A percentile compares a stretch with the other conserved stretches of the same genome.
Evolutionary conservation across 2,797 vertebrate species (phyloP).

Genomic region (Coregonus ussuriensis): DNA sequence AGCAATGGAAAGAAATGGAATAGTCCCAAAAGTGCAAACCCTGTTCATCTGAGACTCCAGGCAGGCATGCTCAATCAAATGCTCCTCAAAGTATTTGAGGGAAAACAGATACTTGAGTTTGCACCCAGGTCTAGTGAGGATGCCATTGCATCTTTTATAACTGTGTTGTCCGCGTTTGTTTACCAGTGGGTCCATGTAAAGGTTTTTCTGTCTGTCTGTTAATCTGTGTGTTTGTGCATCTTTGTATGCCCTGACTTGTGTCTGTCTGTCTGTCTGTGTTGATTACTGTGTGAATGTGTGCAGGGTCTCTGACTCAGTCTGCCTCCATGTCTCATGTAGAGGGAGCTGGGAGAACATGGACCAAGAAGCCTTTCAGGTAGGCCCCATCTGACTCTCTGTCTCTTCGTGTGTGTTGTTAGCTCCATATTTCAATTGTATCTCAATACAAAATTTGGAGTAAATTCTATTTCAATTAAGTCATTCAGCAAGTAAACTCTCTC

Average conservation of each 20-base stretch:
- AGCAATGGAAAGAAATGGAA: too few relatives aligned
- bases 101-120: too few relatives aligned
- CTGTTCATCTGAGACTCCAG: too few relatives aligned
- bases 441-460: too few relatives aligned
- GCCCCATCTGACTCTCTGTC: slow-evolving; percentile 41
- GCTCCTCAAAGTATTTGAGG: too few relatives aligned
- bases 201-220: neutral
- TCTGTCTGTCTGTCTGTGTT: slow-evolving; percentile 51
- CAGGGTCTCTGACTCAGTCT: slow-evolving; percentile 89
- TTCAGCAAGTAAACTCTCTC: slow-evolving; percentile 50
- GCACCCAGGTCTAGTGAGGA: too few relatives aligned
- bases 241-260: slow-evolving; percentile 17
- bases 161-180: neutral
- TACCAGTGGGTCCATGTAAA: slow-evolving; percentile 3
- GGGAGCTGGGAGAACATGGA: slow-evolving; percentile 86
- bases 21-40: too few relatives aligned
- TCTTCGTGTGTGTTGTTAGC: neutral
- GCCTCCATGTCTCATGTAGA: slow-evolving; percentile 93
- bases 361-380: slow-evolving; percentile 87
- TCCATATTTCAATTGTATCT: too few relatives aligned
- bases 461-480: neutral
- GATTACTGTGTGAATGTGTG: slow-evolving; percentile 43
- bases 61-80: too few relatives aligned
- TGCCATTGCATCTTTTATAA: slow-evolving; percentile 7
- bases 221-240: neutral